Evolutionary conservation across 2,888 invertebrate genomes (phyloP).

Genomic region (Alloplasta piceator): DNA sequence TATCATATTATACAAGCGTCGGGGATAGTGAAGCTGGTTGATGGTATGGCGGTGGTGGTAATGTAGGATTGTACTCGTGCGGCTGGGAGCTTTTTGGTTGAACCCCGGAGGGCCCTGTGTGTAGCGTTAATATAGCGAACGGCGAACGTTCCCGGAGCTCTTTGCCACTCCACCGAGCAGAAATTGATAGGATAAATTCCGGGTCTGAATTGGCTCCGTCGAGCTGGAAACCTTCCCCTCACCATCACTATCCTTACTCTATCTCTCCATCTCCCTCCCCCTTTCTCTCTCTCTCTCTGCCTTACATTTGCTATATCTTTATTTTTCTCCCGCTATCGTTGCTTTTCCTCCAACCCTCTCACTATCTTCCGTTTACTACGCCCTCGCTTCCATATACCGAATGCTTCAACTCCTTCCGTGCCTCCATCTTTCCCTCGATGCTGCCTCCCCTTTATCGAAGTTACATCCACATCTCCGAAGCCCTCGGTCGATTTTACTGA

Average conservation of each 20-base stretch:
- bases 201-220: slow-evolving; percentile 86
- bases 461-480: slow-evolving; percentile 16
- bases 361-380: slow-evolving; percentile 61
- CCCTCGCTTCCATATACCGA: slow-evolving; percentile 52
- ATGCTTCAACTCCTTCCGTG: slow-evolving; percentile 51
- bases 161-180: slow-evolving; percentile 87
- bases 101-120: slow-evolving; percentile 77
- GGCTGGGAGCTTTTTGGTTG: slow-evolving; percentile 69
- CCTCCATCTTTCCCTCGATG: slow-evolving; percentile 45
- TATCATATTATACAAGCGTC: slow-evolving; percentile 74
- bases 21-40: slow-evolving; percentile 37
- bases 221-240: slow-evolving; percentile 84
- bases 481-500: neutral
- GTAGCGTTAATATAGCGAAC: slow-evolving; percentile 83
- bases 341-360: slow-evolving; percentile 58
- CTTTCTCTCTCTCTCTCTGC: slow-evolving; percentile 32
- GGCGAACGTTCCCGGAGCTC: slow-evolving; percentile 84
- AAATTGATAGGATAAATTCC: slow-evolving; percentile 88
- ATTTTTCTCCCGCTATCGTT: slow-evolving; percentile 27
- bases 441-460: slow-evolving; percentile 49
- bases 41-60: slow-evolving; percentile 33
- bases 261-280: slow-evolving; percentile 28
- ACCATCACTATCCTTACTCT: slow-evolving; percentile 47
- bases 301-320: slow-evolving; percentile 50
- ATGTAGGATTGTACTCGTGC: slow-evolving; percentile 74